These are phyloP conservation scores for Agrotis clavis DNA, from an alignment of 2,888 invertebrate genomes.

Conservation along the genomic window DNA sequence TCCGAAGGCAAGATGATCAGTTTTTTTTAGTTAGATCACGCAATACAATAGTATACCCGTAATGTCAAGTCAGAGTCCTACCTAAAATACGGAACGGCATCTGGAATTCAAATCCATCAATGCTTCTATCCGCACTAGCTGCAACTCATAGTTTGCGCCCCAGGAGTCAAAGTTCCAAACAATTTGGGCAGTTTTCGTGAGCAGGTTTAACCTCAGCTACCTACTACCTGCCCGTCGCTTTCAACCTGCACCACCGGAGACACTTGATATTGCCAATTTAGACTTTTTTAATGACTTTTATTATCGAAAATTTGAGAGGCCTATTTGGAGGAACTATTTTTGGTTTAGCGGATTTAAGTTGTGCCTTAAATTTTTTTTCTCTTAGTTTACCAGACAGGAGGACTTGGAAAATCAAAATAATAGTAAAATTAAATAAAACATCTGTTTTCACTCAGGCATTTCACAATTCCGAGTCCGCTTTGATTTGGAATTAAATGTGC, in stretches of 20 bases:
- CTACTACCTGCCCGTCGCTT: slow-evolving; percentile 40
- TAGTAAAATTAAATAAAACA: background rate
- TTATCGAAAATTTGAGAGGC: slow-evolving; percentile 57
- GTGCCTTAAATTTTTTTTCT: background rate
- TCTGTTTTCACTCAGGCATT: too few species aligned
- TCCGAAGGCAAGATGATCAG: too few species aligned
- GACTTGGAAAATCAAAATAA: background rate
- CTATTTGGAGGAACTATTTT: slow-evolving; percentile 52
- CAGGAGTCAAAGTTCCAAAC: slow-evolving; percentile 28
- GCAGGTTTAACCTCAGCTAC: slow-evolving; percentile 58
- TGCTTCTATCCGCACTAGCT: background rate
- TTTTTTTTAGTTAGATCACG: too few species aligned
- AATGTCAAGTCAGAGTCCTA: background rate
- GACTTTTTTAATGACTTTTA: slow-evolving; percentile 67
- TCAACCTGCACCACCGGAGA: slow-evolving; percentile 51
- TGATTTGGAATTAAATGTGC: background rate
- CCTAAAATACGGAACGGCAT: slow-evolving; percentile 4
- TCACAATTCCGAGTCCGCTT: background rate
- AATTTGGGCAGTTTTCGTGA: slow-evolving; percentile 50
- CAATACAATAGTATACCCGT: too few species aligned
- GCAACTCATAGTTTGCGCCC: slow-evolving; percentile 21
- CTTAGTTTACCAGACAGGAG: background rate
- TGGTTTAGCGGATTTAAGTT: slow-evolving; percentile 1
- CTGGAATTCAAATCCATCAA: slow-evolving; percentile 9
- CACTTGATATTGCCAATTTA: slow-evolving; percentile 68